Evolutionary conservation across 53 echinoderm and acorn worm genomes (phyloP), one percentile per base, ranked within the genome.

Genomic region (Glandiceps talaboti): DNA sequence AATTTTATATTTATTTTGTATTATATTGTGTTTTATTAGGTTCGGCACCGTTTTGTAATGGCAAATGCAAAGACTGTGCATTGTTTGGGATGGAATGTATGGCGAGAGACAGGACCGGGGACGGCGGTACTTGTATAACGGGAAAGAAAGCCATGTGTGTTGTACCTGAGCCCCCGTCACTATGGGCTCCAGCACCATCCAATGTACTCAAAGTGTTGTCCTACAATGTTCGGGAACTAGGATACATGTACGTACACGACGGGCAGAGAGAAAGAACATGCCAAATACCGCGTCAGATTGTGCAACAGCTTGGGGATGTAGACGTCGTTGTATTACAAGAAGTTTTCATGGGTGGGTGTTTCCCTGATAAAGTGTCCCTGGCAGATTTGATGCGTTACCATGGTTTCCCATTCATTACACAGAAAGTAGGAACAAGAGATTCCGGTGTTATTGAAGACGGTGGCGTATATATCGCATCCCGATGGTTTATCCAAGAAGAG

Each of bases 201-300:
- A 78, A 78, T 27, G 0, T 31, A 12, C 32, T 78, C 6, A 26
- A 78, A 31, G 32, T 32, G 0, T 27, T 78, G n/a, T 78, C 79
- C 1, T 78, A 31, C 26, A 78, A 78, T n/a, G 79, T 32, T 26
- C 28, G 31, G 14, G 79, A 78, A 32, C 32, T 78, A 1, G 79
- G 32, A 77, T 30, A 26, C 25, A 28, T 30, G 14, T 77, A 78
- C 79, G 32, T 32, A 31, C 32, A 78, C 32, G 32, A 25, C 1
- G 79, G 79, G 0, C 79, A 78, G 32, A 31, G 79, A 32, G 79
- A 78, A 32, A 30, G 79, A 31, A 78, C 79, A 1, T 78, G 79
- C n/a, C 32, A 32, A 0, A 78, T 78, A 14, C 79, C 79, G 30
- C 32, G 25, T 1, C 26, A 25, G 12, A 31, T 78, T 6, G 1